phyloP scores from a whole-genome alignment of 2,113 vertebrate species.

The Rhynchomys soricoides region DNA sequence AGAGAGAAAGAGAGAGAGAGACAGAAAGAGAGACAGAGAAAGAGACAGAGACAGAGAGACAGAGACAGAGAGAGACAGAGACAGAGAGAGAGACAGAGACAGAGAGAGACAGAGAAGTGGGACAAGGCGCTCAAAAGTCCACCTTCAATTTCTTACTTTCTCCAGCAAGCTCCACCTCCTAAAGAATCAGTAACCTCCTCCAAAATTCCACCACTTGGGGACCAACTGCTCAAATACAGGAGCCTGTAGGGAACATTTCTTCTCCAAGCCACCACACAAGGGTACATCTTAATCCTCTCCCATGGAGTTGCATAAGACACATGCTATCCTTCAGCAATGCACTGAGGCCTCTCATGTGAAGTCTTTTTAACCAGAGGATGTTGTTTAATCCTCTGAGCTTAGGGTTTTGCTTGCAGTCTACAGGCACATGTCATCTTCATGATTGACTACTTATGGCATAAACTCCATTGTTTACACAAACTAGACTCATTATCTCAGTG shows the following conservation, averaged over 20 bases:
- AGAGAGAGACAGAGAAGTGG: neutral
- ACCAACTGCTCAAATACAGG: neutral
- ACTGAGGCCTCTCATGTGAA: neutral
- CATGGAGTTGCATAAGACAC: fast-evolving
- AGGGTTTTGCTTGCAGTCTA: neutral
- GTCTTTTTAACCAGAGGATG: neutral
- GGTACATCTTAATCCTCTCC: neutral
- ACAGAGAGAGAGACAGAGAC: neutral
- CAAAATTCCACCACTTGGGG: neutral
- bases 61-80: neutral
- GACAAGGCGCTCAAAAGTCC: neutral
- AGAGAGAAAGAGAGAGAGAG: too few species aligned
- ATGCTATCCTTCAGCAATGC: neutral
- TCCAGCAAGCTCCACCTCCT: neutral
- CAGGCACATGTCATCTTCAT: too few species aligned
- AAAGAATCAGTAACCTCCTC: neutral
- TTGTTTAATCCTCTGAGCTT: neutral
- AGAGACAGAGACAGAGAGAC: fast-evolving
- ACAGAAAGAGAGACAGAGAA: neutral
- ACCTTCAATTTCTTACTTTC: neutral
- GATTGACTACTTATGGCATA: neutral
- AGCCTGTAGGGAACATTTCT: neutral
- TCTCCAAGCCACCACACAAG: neutral
- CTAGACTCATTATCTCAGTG: too few species aligned
- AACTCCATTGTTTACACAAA: neutral